phyloP scores from a whole-genome alignment of 2,888 invertebrate genomes.

The Myopa tessellatipennis region DNA sequence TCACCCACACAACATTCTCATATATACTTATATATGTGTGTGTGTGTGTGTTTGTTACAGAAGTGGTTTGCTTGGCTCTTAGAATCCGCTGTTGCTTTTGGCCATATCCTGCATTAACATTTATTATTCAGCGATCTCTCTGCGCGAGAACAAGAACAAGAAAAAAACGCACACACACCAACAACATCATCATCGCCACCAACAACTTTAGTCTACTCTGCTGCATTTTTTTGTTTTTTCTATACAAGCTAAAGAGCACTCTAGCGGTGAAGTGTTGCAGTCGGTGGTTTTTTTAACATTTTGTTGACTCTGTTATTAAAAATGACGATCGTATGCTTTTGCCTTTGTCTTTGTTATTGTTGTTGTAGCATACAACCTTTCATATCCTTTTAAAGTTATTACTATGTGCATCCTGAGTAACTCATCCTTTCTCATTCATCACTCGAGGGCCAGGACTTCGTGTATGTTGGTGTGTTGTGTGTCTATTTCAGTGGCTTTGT shows the following conservation, averaged over 20 bases:
- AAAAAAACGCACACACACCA: background rate
- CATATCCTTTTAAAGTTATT: no score
- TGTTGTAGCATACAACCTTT: no score
- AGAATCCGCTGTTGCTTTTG: background rate
- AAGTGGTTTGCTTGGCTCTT: background rate
- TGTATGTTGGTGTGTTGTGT: no score
- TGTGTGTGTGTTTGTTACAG: slow-evolving; percentile 47
- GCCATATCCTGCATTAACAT: slow-evolving; percentile 52
- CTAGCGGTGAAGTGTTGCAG: slow-evolving; percentile 24
- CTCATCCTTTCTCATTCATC: no score
- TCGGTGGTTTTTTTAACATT: slow-evolving; percentile 1
- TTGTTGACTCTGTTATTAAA: no score
- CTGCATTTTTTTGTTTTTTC: background rate
- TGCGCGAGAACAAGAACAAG: slow-evolving; percentile 47
- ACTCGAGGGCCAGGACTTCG: no score
- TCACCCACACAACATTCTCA: slow-evolving; percentile 29
- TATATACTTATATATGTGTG: slow-evolving; percentile 4
- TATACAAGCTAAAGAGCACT: background rate
- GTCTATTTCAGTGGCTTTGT: no score
- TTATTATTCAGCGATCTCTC: slow-evolving; percentile 46
- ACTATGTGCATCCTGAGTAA: no score
- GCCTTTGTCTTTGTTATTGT: no score
- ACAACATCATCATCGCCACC: background rate
- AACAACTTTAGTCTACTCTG: background rate
- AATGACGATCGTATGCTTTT: no score